Evolutionary conservation across 2,113 vertebrate genomes (phyloP).

Genomic region (Ptilonorhynchus violaceus): DNA sequence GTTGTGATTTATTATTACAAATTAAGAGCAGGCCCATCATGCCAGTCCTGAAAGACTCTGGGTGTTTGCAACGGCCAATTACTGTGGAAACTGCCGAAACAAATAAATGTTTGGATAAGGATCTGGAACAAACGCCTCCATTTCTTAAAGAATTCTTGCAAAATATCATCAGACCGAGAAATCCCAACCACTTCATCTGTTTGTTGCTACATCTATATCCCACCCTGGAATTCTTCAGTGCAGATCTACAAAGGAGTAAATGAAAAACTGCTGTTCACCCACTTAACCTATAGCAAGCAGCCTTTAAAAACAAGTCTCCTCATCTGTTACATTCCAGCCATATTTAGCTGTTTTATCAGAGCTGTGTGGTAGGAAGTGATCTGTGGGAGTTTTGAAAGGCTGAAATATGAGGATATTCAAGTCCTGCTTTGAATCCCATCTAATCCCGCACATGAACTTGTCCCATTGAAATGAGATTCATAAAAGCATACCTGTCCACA

Average conservation of each 20-base stretch:
- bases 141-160: neutral
- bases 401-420: neutral
- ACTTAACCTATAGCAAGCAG: neutral
- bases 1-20: constrained; percentile 1
- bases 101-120: constrained; percentile 53
- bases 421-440: neutral
- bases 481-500: neutral
- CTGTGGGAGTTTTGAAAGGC: neutral
- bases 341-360: neutral
- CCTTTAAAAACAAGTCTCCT: neutral
- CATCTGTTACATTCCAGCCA: neutral
- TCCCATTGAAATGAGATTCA: neutral
- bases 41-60: neutral
- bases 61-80: neutral
- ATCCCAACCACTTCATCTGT: neutral
- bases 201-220: neutral
- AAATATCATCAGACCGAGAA: neutral
- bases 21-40: neutral
- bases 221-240: neutral
- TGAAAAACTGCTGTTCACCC: neutral
- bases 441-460: neutral
- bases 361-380: neutral
- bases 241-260: neutral
- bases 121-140: neutral
- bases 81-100: constrained; percentile 49